Conservation (phyloP, 2,113 vertebrate genomes). For the Oenanthe oenanthe region DNA sequence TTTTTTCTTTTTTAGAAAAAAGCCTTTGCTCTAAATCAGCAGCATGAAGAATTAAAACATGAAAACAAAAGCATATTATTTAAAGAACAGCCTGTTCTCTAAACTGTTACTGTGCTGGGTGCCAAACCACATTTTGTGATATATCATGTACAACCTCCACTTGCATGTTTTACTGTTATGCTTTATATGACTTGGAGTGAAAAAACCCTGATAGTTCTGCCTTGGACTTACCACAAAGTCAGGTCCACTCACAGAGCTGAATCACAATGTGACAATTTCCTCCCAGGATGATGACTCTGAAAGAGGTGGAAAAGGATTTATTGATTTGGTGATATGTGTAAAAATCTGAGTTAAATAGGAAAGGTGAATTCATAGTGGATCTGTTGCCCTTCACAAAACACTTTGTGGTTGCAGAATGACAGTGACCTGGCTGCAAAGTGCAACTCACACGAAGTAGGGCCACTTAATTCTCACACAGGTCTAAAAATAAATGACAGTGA, state of each 20-base stretch:
- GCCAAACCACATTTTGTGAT: constrained; percentile 59
- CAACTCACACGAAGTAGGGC: neutral
- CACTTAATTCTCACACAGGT: neutral
- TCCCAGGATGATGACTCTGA: neutral
- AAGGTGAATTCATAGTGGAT: neutral
- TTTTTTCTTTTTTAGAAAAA: constrained; percentile 23
- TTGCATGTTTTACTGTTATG: constrained; percentile 32
- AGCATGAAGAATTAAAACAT: constrained; percentile 54
- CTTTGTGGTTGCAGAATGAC: neutral
- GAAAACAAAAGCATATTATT: constrained; percentile 66
- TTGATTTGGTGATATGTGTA: constrained; percentile 26
- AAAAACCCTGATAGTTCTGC: constrained; percentile 7
- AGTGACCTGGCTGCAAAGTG: neutral
- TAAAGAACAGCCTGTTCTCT: constrained; percentile 62
- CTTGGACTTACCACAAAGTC: constrained; percentile 24
- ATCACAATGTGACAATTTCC: constrained; percentile 13
- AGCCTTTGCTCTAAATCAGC: constrained; percentile 28
- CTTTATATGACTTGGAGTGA: constrained; percentile 25
- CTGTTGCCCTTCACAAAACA: constrained; percentile 21
- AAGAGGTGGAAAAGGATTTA: constrained; percentile 40
- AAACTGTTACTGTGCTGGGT: constrained; percentile 52
- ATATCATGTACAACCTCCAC: constrained; percentile 51
- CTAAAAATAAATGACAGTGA: neutral
- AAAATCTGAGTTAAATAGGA: constrained; percentile 7
- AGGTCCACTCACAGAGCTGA: neutral